Evolutionary conservation across 1,140 invertebrate species (phyloP).

Genomic region (Drosophila virilis): DNA sequence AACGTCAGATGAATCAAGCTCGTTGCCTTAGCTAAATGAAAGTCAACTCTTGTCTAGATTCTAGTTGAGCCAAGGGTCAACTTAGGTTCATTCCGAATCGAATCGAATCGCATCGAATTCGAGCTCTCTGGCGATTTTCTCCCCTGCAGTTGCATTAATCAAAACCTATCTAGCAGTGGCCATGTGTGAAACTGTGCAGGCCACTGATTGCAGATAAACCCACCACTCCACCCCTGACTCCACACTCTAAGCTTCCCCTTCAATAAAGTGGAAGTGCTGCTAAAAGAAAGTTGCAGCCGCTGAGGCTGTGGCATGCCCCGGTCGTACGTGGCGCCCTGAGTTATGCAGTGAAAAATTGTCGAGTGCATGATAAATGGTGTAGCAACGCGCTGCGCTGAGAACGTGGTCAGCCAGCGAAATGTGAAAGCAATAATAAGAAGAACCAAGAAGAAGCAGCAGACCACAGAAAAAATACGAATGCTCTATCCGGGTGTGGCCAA

Average conservation of each 20-base stretch:
- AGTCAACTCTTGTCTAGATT: slow-evolving; percentile 30
- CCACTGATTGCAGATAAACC: slow-evolving; percentile 71
- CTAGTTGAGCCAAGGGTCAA: not conserved
- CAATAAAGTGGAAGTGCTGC: not conserved
- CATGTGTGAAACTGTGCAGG: slow-evolving; percentile 75
- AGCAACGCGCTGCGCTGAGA: slow-evolving; percentile 32
- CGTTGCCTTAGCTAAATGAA: slow-evolving; percentile 18
- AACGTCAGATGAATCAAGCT: slow-evolving; percentile 45
- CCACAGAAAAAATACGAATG: slow-evolving; percentile 4
- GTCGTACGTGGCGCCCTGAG: slow-evolving; percentile 62
- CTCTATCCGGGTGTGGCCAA: no score
- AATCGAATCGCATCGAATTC: not conserved
- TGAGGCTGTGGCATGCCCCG: not conserved
- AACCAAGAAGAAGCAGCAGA: slow-evolving; percentile 3
- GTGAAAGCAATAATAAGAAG: slow-evolving; percentile 41
- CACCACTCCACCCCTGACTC: not conserved
- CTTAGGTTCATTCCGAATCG: slow-evolving; percentile 2
- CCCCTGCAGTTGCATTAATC: slow-evolving; percentile 65
- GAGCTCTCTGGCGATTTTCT: not conserved
- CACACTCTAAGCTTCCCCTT: not conserved
- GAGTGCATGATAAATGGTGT: slow-evolving; percentile 67
- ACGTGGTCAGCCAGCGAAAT: slow-evolving; percentile 51
- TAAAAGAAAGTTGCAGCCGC: slow-evolving; percentile 12
- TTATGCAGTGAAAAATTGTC: slow-evolving; percentile 77
- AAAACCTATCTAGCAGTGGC: slow-evolving; percentile 69